Evolutionary conservation across 2,888 invertebrate species (phyloP).

Genomic region (Drosophila limbata): DNA sequence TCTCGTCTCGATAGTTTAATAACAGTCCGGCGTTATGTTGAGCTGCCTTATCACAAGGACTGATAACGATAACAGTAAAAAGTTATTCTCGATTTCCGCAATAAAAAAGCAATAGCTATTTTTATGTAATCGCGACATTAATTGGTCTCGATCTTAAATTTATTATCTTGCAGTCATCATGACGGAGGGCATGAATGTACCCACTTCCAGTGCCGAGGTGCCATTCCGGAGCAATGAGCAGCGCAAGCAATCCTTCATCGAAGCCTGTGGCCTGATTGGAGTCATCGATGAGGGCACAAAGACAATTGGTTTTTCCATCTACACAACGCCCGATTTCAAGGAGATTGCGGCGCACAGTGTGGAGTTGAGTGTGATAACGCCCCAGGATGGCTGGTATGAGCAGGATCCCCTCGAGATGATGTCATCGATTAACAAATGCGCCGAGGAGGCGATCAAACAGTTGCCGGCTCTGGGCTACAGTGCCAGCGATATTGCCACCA

Average conservation of each 20-base stretch:
- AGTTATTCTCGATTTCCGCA: slow-evolving; percentile 36
- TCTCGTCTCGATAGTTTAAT: slow-evolving; percentile 5
- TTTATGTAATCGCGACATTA: slow-evolving; percentile 22
- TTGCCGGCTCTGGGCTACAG: slow-evolving; percentile 87
- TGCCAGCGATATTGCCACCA: slow-evolving; percentile 90
- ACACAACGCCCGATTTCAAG: slow-evolving; percentile 91
- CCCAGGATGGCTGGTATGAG: slow-evolving; percentile 97
- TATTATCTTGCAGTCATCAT: slow-evolving; percentile 45
- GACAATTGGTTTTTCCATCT: slow-evolving; percentile 93
- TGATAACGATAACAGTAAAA: slow-evolving; percentile 17
- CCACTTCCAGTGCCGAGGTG: slow-evolving; percentile 74
- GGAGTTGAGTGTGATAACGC: slow-evolving; percentile 91
- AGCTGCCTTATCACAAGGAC: slow-evolving; percentile 17
- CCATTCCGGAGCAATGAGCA: slow-evolving; percentile 76
- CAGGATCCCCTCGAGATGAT: slow-evolving; percentile 95
- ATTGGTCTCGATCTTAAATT: slow-evolving; percentile 17
- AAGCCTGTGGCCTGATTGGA: slow-evolving; percentile 88
- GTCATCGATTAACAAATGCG: slow-evolving; percentile 91
- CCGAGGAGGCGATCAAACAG: slow-evolving; percentile 90
- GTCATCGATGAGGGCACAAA: slow-evolving; percentile 99
- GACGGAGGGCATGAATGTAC: slow-evolving; percentile 77
- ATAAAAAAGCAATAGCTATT: slow-evolving; percentile 18
- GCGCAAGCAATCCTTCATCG: slow-evolving; percentile 70
- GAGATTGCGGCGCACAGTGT: slow-evolving; percentile 93
- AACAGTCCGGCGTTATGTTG: slow-evolving; percentile 7